Evolutionary conservation across 92 coral and sea anemone species (phyloP), one percentile per base, ranked within the genome.

Genomic region (Nematostella vectensis): DNA sequence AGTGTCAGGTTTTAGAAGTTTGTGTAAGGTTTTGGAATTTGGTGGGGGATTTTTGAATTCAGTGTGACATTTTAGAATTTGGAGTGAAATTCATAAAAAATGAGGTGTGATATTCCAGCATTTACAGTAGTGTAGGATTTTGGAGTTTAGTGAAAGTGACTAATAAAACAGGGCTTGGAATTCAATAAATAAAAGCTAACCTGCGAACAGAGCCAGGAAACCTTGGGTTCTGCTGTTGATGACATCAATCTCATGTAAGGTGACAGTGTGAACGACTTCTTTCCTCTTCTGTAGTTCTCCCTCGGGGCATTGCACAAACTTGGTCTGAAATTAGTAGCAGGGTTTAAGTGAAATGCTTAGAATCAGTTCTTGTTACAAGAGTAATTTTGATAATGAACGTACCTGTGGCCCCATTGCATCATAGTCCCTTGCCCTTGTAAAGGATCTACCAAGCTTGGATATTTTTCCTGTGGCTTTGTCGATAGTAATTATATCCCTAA

Each of bases 371-470:
- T n/a, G n/a, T 37, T n/a, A 48, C 12, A 9, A 9, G 11, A 48
- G 20, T 9, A 18, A 54, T 31, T n/a, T 0, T 6, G 15, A 30
- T 45, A 24, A n/a, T 17, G 27, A 43, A 25, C 1, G 15, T 61
- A 86, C 96, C 79, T 91, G 87, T 25, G 96, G 88, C n/a, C 98
- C 98, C 98, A 91, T 91, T 30, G 98, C 98, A 75, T 91, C 98
- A 50, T 91, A 91, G 61, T 91, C 98, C 55, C 98, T 80, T 3
- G 98, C 98, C 58, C 98, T 67, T 16, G 94, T 91, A 54, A 91
- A 91, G 11, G 98, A 91, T 47, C 98, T 80, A 3, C 98, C 98
- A 28, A 91, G 81, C 54, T 91, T 91, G 54, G 96, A 86, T 33
- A 91, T 80, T 64, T 91, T 91, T 27, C 98, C 98, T 48, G 98